A percentile compares a stretch with the other conserved stretches of the same genome.
Conservation (phyloP, 1,140 invertebrate genomes). For the Philopotamus ludificatus region DNA sequence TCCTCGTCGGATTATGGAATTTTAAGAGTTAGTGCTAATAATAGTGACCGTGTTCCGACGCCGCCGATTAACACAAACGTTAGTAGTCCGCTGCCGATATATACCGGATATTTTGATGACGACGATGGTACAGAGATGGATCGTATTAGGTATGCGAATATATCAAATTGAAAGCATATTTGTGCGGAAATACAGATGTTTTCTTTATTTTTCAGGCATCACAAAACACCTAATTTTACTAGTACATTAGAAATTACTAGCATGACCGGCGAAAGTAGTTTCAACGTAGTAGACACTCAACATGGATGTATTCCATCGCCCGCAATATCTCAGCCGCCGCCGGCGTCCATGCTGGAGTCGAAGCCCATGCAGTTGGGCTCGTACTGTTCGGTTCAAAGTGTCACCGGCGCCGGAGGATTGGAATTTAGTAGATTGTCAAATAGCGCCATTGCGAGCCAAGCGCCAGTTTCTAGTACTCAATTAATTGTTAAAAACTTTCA, state of each 20-base stretch:
- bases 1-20: constrained; percentile 14
- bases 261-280: constrained; percentile 44
- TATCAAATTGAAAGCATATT: not conserved
- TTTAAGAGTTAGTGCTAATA: not conserved
- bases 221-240: constrained; percentile 53
- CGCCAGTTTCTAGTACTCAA: too few relatives aligned
- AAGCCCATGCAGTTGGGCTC: constrained; percentile 49
- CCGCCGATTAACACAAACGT: constrained; percentile 37
- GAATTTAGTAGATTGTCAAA: constrained; percentile 3
- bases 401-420: constrained; percentile 40
- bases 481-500: constrained; percentile 15
- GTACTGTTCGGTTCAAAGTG: constrained; percentile 47
- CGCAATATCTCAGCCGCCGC: constrained; percentile 41
- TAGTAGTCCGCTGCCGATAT: constrained; percentile 13
- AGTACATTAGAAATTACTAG: constrained; percentile 57
- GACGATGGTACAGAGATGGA: constrained; percentile 22
- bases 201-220: not conserved
- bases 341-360: not conserved
- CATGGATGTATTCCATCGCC: constrained; percentile 32
- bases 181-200: too few relatives aligned
- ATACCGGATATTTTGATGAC: constrained; percentile 11
- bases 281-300: constrained; percentile 21
- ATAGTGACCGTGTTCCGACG: constrained; percentile 43
- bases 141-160: constrained; percentile 5
- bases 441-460: too few relatives aligned